Evolutionary conservation across 2,797 vertebrate genomes (phyloP), one percentile per base, ranked within the genome.

Genomic region (Euphonia xanthogaster): DNA sequence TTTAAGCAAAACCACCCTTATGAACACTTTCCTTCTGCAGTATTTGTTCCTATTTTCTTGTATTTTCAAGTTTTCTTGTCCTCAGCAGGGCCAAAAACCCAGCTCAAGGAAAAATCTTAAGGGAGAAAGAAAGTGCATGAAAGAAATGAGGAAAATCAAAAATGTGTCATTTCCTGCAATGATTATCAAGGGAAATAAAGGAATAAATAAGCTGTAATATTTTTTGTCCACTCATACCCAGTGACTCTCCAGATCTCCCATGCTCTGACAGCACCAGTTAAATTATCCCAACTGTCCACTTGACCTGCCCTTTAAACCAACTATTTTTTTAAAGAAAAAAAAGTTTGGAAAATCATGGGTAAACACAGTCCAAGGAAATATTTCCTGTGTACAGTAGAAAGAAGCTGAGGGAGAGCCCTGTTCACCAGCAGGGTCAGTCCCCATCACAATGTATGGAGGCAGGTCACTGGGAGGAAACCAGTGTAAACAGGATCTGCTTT

Each of bases 331-430:
- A 15, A n/a, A 45, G 12, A 33, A 55, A 75, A 66, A 24, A 80
- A 37, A 80, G 75, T 33, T 48, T 63, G 37, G 81, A 93, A 86
- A 81, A 45, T 45, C 30, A 35, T 6, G 20, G 60, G 60, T 90
- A 97, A 96, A 95, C 90, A 96, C 27, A 67, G 14, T 84, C 39
- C 44, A 76, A 93, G 70, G 88, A 95, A 95, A 86, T 92, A 86
- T 93, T 96, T 95, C 94, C 95, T 96, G 96, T 95, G 92, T 93
- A 84, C 80, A 88, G 73, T 7, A 86, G 70, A 42, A 92, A 88
- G 73, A 35, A 93, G 83, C 51, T 1, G 23, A 84, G 79, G 75
- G 90, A 91, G 47, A 85, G 66, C 11, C 67, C 30, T 48, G 40
- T 10, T 60, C 53, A 40, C 28, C 85, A 45, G 55, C 2, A 20